Conservation (phyloP, 2,888 invertebrate species). For the Vandiemenella viatica region DNA sequence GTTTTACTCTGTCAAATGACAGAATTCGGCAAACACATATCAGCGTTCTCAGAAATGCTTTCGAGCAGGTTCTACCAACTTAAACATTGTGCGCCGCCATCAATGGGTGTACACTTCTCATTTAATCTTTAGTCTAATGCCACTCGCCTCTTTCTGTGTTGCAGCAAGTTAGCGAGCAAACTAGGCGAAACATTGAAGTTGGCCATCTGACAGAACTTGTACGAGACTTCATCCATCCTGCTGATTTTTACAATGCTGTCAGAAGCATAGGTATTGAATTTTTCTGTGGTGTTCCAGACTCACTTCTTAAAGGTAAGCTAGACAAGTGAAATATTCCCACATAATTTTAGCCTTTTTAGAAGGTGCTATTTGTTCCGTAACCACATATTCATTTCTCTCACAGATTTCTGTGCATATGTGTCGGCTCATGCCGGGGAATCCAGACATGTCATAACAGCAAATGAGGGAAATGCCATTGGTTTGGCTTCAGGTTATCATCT, state of each 20-base stretch:
- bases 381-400: too few relatives aligned
- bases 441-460: slow-evolving; percentile 29
- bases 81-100: too few relatives aligned
- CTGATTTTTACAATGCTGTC: slow-evolving; percentile 27
- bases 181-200: slow-evolving; percentile 24
- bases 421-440: slow-evolving; percentile 24
- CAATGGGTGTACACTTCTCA: too few relatives aligned
- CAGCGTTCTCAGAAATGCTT: too few relatives aligned
- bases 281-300: slow-evolving; percentile 32
- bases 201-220: slow-evolving; percentile 29
- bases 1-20: too few relatives aligned
- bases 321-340: too few relatives aligned
- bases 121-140: too few relatives aligned
- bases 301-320: slow-evolving; percentile 28
- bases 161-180: slow-evolving; percentile 23
- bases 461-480: slow-evolving; percentile 30
- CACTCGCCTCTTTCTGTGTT: too few relatives aligned
- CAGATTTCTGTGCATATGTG: slow-evolving; percentile 32
- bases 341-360: too few relatives aligned
- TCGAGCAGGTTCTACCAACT: too few relatives aligned
- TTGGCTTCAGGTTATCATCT: slow-evolving; percentile 30
- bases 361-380: background rate
- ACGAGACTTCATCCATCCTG: slow-evolving; percentile 28
- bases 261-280: slow-evolving; percentile 27
- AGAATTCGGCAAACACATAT: too few relatives aligned